Evolutionary conservation across 1,140 invertebrate species (phyloP).

Genomic region (Melanaphis sacchari): DNA sequence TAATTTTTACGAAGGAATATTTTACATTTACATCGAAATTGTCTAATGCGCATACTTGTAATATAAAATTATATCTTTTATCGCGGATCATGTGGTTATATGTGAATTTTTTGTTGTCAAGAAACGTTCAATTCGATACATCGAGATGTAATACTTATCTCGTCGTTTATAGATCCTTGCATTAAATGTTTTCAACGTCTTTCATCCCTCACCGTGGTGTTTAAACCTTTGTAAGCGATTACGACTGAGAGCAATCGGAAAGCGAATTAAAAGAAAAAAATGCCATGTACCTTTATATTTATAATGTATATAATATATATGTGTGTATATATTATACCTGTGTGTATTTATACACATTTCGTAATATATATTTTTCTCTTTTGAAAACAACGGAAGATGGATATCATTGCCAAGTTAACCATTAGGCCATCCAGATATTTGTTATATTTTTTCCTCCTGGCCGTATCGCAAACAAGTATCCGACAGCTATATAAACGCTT

Average conservation of each 20-base stretch:
- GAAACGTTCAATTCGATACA: neutral
- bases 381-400: neutral
- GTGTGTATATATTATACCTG: neutral
- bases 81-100: neutral
- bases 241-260: neutral
- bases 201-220: neutral
- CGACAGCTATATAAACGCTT: conserved; percentile 52
- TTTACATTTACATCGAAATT: neutral
- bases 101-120: neutral
- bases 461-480: conserved; percentile 37
- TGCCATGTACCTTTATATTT: neutral
- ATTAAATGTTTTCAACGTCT: neutral
- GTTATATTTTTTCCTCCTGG: conserved; percentile 4
- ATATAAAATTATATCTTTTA: neutral
- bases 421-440: conserved; percentile 46
- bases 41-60: neutral
- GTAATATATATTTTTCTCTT: conserved; percentile 2
- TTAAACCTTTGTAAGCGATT: neutral
- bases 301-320: too few relatives aligned
- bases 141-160: neutral
- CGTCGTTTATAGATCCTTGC: neutral
- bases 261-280: neutral
- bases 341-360: neutral
- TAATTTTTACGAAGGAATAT: neutral
- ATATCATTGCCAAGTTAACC: conserved; percentile 55